Base-by-base conservation (phyloP, 2,113 vertebrate genomes). In the Nannobrachium achirus region DNA sequence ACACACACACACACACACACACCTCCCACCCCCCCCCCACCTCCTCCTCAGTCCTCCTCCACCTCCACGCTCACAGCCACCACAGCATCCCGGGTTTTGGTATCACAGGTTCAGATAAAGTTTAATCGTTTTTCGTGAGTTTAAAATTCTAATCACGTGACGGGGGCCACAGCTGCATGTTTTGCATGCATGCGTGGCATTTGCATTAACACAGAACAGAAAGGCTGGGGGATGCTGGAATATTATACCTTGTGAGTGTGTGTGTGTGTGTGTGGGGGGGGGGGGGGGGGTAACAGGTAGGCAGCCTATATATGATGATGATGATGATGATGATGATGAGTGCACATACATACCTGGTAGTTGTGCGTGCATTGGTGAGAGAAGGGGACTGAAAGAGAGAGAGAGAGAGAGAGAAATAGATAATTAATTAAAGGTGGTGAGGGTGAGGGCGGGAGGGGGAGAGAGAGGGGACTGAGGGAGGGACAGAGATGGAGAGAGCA, bases 61-160 rank as follows among this genome's bases (percentile, higher is more conserved):
- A 39, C 25, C 56, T 71, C 25, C 25, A 3, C 25, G 3, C 0
- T 5, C 52, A 15, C 61, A 50, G 49, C 59, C 41, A 57, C 11
- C 42, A 18, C 55, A 68, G 59, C 67, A 33, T 13, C 63, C 14
- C 25, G 58, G 63, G 15, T 50, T 53, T 45, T 53, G 93, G 93
- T 92, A 33, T 70, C 52, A 93, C 91, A 94, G 93, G 94, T 95
- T 96, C 93, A 95, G 93, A 93, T 95, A 92, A 94, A 95, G 94
- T 95, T 94, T 93, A 95, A 93, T 95, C 92, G 92, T 95, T 95
- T 93, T 92, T 92, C 93, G 94, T 94, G 93, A 93, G 93, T 94
- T 94, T 44, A 92, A 94, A 94, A 93, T 93, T 93, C 92, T 94
- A 95, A 96, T 94, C 94, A 93, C 91, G 91, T 91, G 92, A 91